These are phyloP conservation scores for Chorisops tibialis DNA, from an alignment of 2,888 invertebrate species.

Conservation along the genomic window DNA sequence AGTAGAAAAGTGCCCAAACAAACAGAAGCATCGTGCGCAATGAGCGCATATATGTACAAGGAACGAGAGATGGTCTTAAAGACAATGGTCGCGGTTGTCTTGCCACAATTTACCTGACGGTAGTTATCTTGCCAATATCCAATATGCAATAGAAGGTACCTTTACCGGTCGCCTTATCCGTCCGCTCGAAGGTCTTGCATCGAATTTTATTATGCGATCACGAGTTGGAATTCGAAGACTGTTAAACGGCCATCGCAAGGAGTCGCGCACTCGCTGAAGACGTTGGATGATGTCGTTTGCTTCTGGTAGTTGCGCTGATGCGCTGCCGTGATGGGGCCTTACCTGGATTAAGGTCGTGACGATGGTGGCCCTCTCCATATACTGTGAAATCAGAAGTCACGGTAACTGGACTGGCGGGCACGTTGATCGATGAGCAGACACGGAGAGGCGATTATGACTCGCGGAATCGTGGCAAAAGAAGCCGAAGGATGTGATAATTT, in stretches of 20 bases:
- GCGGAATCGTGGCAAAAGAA: constrained; percentile 14
- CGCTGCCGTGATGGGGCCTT: constrained; percentile 7
- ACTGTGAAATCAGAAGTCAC: constrained; percentile 24
- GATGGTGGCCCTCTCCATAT: constrained; percentile 21
- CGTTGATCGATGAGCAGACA: constrained; percentile 8
- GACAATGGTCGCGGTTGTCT: constrained; percentile 11
- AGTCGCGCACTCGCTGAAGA: constrained; percentile 4
- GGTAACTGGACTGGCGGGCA: constrained; percentile 3
- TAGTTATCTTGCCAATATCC: background rate
- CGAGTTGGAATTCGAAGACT: constrained; percentile 19
- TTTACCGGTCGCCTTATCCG: too few species aligned
- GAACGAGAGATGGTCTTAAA: constrained; percentile 1
- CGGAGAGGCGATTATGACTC: constrained; percentile 18
- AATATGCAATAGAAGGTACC: too few species aligned
- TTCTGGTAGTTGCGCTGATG: constrained; percentile 15
- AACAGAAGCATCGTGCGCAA: constrained; percentile 18
- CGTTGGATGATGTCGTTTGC: constrained; percentile 17
- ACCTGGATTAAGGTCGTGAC: constrained; percentile 18
- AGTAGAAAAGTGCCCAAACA: constrained; percentile 4
- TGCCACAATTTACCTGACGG: constrained; percentile 4
- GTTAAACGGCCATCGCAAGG: constrained; percentile 3
- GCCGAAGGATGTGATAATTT: constrained; percentile 28
- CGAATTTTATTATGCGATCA: constrained; percentile 24
- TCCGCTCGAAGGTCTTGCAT: constrained; percentile 8
- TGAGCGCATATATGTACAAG: constrained; percentile 5